Base-by-base conservation (phyloP, 2,888 invertebrate genomes). In the Himalopsyche tibetana region DNA sequence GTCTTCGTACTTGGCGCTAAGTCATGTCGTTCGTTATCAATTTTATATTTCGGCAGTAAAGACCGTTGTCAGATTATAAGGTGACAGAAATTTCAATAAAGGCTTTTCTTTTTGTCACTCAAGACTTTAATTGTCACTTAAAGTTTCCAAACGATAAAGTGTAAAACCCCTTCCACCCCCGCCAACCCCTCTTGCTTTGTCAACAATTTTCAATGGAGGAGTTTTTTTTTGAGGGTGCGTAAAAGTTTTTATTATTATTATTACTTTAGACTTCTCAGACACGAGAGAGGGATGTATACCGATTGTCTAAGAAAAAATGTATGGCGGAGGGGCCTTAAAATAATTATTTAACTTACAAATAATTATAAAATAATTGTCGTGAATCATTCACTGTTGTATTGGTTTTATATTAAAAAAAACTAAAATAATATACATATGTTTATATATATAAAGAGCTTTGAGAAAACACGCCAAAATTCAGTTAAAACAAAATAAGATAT, bases 1-100 rank as follows among this genome's bases (percentile, higher is more conserved):
- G 51, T 51, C 12, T 15, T 51, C 5, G 15, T 5, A 15, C 4
- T 51, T 15, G 15, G 51, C 51, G 15, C 4, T 51, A 15, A 51
- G 4, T 51, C 51, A 8, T 15, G 51, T 15, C 51, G 51, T 51
- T 51, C 63, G 63, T 63, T 63, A 80, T 80, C 80, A 80, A 80
- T 80, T 80, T 80, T 80, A 40, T 80, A 40, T 80, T 80, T 80
- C 42, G 42, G 80, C 38, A 80, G 19, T 38, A 80, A 40, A 80
- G 28, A 80, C 80, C 38, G 38, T 80, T 80, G 38, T 80, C 38
- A 80, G 63, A 63, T 63, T 63, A 63, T 63, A 63, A 63, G 63
- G 63, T 63, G 63, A 63, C 63, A 63, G 63, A 63, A 63, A 63
- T 63, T 63, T 63, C 63, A 63, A 63, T 63, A 63, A 63, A 63